A percentile compares a stretch with the other conserved stretches of the same genome.
Evolutionary conservation across 2,888 invertebrate species (phyloP).

Genomic region (Petrophora chlorosata): DNA sequence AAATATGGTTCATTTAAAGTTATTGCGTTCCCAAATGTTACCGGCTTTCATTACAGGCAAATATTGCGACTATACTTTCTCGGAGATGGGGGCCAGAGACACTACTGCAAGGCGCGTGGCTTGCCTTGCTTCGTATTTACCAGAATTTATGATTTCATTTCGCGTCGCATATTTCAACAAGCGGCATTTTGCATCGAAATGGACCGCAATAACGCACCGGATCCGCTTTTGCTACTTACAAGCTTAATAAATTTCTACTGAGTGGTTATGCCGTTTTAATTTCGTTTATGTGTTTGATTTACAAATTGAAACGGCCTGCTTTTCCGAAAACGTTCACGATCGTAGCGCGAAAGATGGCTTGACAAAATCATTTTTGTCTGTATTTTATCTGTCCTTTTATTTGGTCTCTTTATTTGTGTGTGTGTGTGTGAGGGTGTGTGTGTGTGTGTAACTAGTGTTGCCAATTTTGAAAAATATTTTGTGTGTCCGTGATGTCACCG

Average conservation of each 20-base stretch:
- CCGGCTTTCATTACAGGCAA: constrained; percentile 45
- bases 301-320: constrained; percentile 26
- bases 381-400: too few species aligned
- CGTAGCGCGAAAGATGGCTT: too few species aligned
- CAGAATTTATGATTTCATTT: constrained; percentile 79
- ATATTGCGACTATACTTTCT: constrained; percentile 39
- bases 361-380: too few species aligned
- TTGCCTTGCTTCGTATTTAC: constrained; percentile 60
- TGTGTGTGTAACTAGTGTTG: too few species aligned
- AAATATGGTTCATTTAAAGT: constrained; percentile 37
- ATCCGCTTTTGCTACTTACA: constrained; percentile 56
- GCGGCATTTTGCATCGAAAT: constrained; percentile 69
- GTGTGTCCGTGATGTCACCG: too few species aligned
- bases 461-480: too few species aligned
- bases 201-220: constrained; percentile 63
- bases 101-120: constrained; percentile 47
- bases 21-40: constrained; percentile 46
- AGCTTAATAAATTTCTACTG: constrained; percentile 48
- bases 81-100: constrained; percentile 39
- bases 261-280: constrained; percentile 40
- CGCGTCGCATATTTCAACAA: constrained; percentile 73
- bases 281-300: constrained; percentile 34
- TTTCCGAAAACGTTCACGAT: not conserved
- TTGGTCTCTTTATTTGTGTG: too few species aligned
- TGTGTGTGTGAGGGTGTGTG: too few species aligned